Percentiles rank a stretch among this genome's conserved stretches.
Conservation (phyloP, 2,113 vertebrate species). For the Monopterus albus region DNA sequence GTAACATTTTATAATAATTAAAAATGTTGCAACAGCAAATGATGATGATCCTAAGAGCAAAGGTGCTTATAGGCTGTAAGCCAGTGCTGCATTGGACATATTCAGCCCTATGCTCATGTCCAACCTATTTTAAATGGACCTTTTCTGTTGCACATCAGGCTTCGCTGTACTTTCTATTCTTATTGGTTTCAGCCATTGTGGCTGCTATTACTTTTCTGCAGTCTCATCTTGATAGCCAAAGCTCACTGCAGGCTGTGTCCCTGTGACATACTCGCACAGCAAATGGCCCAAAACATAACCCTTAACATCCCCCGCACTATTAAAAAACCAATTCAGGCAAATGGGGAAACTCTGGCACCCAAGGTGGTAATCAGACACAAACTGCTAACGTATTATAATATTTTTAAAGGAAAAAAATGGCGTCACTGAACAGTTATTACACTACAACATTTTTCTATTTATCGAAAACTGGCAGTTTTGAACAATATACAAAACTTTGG, state of each 20-base stretch:
- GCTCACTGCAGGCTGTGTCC: constrained; percentile 65
- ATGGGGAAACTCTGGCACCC: constrained; percentile 55
- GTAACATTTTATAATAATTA: neutral
- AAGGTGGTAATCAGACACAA: constrained; percentile 52
- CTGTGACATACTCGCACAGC: constrained; percentile 52
- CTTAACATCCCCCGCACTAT: constrained; percentile 48
- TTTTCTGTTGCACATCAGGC: constrained; percentile 40
- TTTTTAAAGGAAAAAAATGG: neutral
- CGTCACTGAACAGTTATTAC: neutral
- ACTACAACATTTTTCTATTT: neutral
- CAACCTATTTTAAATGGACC: constrained; percentile 49
- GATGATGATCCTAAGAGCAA: too few relatives aligned
- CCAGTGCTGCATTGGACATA: constrained; percentile 4
- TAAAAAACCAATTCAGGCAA: constrained; percentile 62
- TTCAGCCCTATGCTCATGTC: constrained; percentile 28
- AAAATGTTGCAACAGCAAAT: neutral
- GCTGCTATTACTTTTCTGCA: constrained; percentile 64
- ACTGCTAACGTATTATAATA: constrained; percentile 42
- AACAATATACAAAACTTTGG: too few relatives aligned
- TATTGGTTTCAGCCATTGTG: constrained; percentile 55
- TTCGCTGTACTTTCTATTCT: constrained; percentile 39
- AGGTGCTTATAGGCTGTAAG: constrained; percentile 1
- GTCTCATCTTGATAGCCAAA: constrained; percentile 69
- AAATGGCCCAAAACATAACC: constrained; percentile 65
- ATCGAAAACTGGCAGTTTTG: too few relatives aligned